Evolutionary conservation across 2,888 invertebrate species (phyloP), one percentile per base, ranked within the genome.

Genomic region (Synergus japonicus): DNA sequence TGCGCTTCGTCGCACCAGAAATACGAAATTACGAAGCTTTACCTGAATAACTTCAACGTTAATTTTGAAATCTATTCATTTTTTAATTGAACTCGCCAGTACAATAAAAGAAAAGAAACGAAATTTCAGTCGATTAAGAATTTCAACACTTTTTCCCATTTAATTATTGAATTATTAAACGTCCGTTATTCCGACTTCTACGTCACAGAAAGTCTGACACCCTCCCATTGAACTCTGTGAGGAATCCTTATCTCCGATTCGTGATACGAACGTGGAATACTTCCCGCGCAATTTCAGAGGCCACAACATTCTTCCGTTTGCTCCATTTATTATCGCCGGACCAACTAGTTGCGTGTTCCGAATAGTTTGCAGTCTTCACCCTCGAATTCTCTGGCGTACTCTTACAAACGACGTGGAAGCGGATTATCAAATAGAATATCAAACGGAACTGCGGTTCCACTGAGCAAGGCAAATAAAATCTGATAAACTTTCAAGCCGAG

Each of bases 1-100:
- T 85, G 87, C 87, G 88, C 88, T 86, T 88, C 88, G 88, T 83
- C 85, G 88, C 85, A 81, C 86, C 85, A 84, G 85, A 86, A 85
- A 83, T 80, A 84, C 83, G 82, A 84, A 86, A 85, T 86, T 85
- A 83, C 82, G 80, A 58, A 78, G 79, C 29, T 73, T 29, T 73
- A 73, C 37, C 54, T 54, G 73, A n/a, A 18, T 29, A 22, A 22
- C 5, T 15, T 37, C 60, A 1, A 46, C 54, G 37, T 73, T 37
- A n/a, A n/a, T 54, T 73, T 73, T 54, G 1, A 73, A 73, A 73
- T 54, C 29, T 49, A 18, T 37, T 18, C 37, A 7, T 8, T 7
- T 5, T 37, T 4, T 5, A 37, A 37, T 37, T 37, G 0, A 37
- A 37, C 4, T 5, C 37, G 5, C 37, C 37, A 37, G 37, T 37